Evolutionary conservation across 1,140 invertebrate species (phyloP).

Genomic region (Macrosteles quadrilineatus): DNA sequence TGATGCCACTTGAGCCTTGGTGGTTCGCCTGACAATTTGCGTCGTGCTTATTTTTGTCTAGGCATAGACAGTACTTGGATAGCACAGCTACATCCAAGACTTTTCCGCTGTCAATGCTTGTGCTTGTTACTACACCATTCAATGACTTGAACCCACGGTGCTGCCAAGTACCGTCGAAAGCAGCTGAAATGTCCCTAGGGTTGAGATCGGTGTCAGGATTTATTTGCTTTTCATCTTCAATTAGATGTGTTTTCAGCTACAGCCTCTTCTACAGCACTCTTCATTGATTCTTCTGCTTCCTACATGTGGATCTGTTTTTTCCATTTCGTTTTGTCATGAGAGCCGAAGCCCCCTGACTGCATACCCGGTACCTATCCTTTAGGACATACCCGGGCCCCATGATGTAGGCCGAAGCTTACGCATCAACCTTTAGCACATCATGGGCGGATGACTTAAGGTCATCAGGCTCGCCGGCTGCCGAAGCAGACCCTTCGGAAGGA

Average conservation of each 20-base stretch:
- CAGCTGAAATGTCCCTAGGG: background rate
- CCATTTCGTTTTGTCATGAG: no score
- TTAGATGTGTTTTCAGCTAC: background rate
- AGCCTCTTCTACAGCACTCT: background rate
- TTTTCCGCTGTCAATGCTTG: slow-evolving; percentile 33
- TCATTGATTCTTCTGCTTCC: slow-evolving; percentile 1
- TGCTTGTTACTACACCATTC: slow-evolving; percentile 16
- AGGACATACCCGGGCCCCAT: no score
- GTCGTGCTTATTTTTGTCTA: slow-evolving; percentile 30
- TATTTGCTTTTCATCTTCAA: background rate
- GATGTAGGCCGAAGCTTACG: no score
- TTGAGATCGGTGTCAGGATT: no score
- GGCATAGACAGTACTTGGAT: slow-evolving; percentile 21
- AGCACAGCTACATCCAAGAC: slow-evolving; percentile 31
- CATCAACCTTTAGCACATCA: no score
- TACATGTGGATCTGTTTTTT: background rate
- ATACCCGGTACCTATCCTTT: no score
- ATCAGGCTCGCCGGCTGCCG: no score
- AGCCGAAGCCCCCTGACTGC: no score
- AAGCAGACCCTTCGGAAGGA: no score
- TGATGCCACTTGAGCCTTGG: slow-evolving; percentile 37
- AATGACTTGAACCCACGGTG: slow-evolving; percentile 30
- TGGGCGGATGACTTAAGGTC: no score
- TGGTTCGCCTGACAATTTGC: no score
- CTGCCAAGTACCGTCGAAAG: slow-evolving; percentile 34